Evolutionary conservation across 2,797 vertebrate genomes (phyloP).

Genomic region (Enteromius argenteus): DNA sequence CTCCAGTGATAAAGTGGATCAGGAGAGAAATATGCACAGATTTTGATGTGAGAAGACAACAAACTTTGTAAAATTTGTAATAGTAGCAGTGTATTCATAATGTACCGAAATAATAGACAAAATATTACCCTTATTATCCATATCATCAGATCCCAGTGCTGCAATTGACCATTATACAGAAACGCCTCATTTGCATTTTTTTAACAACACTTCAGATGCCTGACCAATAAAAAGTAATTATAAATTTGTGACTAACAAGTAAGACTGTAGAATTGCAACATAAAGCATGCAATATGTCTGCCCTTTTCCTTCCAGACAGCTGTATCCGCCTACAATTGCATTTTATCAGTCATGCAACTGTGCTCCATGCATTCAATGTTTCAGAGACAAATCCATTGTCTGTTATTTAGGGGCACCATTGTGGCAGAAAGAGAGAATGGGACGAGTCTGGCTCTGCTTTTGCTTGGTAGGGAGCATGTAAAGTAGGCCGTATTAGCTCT

Average conservation of each 20-base stretch:
- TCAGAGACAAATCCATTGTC: slow-evolving; percentile 83
- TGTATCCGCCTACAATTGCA: slow-evolving; percentile 28
- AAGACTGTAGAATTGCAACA: slow-evolving; percentile 2
- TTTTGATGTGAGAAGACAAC: not conserved
- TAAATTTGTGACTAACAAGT: not conserved
- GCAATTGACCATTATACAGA: not conserved
- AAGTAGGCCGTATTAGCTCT: slow-evolving; percentile 84
- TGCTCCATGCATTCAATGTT: slow-evolving; percentile 79
- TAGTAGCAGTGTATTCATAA: not conserved
- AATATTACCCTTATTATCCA: not conserved
- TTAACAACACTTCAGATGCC: not conserved
- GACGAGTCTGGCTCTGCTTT: slow-evolving; percentile 74
- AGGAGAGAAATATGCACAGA: not conserved
- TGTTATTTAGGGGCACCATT: slow-evolving; percentile 83
- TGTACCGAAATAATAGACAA: not conserved
- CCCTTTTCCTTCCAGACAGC: not conserved
- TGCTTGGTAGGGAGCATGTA: slow-evolving; percentile 85
- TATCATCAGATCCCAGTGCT: no score
- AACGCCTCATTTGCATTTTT: not conserved
- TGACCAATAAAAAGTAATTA: not conserved
- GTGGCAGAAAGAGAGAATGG: slow-evolving; percentile 74
- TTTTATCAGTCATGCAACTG: slow-evolving; percentile 69
- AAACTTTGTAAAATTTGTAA: not conserved
- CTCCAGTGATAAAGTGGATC: not conserved
- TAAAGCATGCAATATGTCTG: not conserved